These are phyloP conservation scores for Dryobates pubescens DNA, from an alignment of 2,797 vertebrate species.

Conservation along the genomic window DNA sequence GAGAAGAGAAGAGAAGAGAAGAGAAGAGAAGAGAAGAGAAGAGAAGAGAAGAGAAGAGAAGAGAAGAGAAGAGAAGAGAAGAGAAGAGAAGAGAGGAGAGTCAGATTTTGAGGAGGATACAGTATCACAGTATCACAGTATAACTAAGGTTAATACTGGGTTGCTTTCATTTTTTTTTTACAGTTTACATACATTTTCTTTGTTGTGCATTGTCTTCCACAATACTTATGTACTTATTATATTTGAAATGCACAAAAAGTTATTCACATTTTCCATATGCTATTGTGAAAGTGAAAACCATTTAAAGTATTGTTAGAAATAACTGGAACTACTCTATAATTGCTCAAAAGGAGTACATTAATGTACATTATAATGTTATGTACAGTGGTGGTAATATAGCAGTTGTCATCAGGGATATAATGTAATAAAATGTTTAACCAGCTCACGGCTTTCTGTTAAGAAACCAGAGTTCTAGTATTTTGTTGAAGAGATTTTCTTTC, in stretches of 20 bases:
- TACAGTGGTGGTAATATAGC: not conserved
- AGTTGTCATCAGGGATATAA: not conserved
- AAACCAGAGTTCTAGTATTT: not conserved
- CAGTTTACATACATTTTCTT: not conserved
- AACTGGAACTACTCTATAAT: not conserved
- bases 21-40: too few relatives aligned
- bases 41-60: too few relatives aligned
- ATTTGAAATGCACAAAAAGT: not conserved
- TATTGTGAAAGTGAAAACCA: not conserved
- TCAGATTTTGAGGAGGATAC: not conserved
- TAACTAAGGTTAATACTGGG: too few relatives aligned
- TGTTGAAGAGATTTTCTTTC: not conserved
- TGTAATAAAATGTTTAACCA: not conserved
- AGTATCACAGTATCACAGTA: too few relatives aligned
- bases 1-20: too few relatives aligned
- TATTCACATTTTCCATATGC: not conserved
- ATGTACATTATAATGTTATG: not conserved
- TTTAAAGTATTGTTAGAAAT: not conserved
- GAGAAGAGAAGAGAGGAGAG: not conserved
- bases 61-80: too few relatives aligned
- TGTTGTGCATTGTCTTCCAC: not conserved
- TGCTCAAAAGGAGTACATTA: not conserved
- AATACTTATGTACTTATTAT: not conserved
- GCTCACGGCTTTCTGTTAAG: not conserved
- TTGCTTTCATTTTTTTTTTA: not conserved